Evolutionary conservation across 2,113 vertebrate species (phyloP).

Genomic region (Sprattus sprattus): DNA sequence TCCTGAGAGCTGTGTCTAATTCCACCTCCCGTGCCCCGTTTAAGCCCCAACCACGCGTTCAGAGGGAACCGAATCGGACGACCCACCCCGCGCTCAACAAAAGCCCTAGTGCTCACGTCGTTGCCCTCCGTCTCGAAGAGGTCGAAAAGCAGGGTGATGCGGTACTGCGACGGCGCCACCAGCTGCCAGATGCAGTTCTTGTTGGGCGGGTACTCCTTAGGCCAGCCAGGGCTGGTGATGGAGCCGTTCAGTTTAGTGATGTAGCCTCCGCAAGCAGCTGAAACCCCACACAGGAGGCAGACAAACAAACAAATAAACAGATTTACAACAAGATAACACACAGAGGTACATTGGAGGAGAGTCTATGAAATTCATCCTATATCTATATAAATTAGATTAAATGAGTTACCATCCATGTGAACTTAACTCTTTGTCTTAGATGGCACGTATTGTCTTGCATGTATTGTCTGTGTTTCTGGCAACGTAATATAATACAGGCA

Average conservation of each 20-base stretch:
- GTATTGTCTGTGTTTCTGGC: too few species aligned
- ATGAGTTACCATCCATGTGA: not conserved
- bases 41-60: constrained; percentile 21
- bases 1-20: not conserved
- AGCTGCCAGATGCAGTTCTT: constrained; percentile 97
- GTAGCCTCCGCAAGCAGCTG: constrained; percentile 92
- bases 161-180: constrained; percentile 85
- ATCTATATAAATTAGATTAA: too few species aligned
- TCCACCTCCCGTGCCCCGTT: too few species aligned
- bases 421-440: not conserved
- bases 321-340: not conserved
- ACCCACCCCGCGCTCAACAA: constrained; percentile 61
- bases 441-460: not conserved
- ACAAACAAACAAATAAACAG: constrained; percentile 17
- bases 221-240: constrained; percentile 91
- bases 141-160: constrained; percentile 90
- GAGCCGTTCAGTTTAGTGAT: constrained; percentile 89
- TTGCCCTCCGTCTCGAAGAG: constrained; percentile 91
- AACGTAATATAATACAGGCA: not conserved
- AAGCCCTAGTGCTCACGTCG: constrained; percentile 77
- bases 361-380: too few species aligned
- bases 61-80: constrained; percentile 43
- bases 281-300: constrained; percentile 22
- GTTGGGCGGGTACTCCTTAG: constrained; percentile 90
- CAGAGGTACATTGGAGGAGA: too few species aligned